Evolutionary conservation across 2,888 invertebrate species (phyloP).

Genomic region (Hemistola chrysoprasaria): DNA sequence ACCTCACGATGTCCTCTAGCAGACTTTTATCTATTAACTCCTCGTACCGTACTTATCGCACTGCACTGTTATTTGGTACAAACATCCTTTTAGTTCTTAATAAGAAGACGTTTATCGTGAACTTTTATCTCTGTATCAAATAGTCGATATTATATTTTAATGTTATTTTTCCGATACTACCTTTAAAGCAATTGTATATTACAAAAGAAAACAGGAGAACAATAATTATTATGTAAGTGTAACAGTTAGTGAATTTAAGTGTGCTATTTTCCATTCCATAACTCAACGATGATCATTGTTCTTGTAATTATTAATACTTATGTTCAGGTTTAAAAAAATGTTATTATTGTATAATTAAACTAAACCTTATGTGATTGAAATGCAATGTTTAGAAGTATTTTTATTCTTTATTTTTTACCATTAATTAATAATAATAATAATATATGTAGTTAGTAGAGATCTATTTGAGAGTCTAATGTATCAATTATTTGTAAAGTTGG

Average conservation of each 20-base stretch:
- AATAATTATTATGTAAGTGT: constrained; percentile 82
- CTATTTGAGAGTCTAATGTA: constrained; percentile 83
- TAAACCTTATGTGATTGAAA: constrained; percentile 83
- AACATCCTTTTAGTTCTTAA: constrained; percentile 67
- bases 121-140: constrained; percentile 71
- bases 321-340: constrained; percentile 80
- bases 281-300: constrained; percentile 81
- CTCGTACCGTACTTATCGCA: constrained; percentile 70
- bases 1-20: constrained; percentile 63
- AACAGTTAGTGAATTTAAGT: constrained; percentile 82
- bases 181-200: constrained; percentile 79
- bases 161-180: constrained; percentile 79
- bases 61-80: constrained; percentile 81
- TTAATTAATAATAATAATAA: constrained; percentile 72
- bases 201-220: constrained; percentile 80
- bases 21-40: constrained; percentile 51
- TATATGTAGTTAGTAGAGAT: constrained; percentile 75
- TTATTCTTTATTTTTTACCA: constrained; percentile 83
- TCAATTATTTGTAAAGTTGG: constrained; percentile 83
- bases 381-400: constrained; percentile 83
- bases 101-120: constrained; percentile 68
- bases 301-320: constrained; percentile 75
- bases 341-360: constrained; percentile 81
- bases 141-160: constrained; percentile 76
- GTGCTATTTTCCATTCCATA: constrained; percentile 82